Conservation (phyloP, 2,888 invertebrate species). For the Spisula solida region DNA sequence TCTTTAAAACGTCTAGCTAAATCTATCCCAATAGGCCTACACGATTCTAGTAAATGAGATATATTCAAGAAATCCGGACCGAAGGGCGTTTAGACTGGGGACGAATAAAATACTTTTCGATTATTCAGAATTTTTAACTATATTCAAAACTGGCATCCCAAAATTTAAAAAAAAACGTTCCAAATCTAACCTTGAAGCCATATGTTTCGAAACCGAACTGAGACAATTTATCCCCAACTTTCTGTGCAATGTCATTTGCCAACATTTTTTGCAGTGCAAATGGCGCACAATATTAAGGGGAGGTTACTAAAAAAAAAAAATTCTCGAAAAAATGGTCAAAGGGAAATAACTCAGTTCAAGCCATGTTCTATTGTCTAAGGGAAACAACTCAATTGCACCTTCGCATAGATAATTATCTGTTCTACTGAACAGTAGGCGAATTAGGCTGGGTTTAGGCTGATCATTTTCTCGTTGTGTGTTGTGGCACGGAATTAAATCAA, state of each 20-base stretch:
- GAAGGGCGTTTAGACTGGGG: neutral
- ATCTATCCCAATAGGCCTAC: too few relatives aligned
- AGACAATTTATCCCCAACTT: neutral
- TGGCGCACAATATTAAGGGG: neutral
- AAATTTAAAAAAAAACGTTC: neutral
- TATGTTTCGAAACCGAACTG: slow-evolving; percentile 47
- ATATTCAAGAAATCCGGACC: neutral
- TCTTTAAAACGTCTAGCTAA: too few relatives aligned
- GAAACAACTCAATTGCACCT: too few relatives aligned
- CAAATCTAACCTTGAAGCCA: slow-evolving; percentile 34
- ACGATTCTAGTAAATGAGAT: too few relatives aligned
- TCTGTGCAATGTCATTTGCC: neutral
- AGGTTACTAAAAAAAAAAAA: neutral
- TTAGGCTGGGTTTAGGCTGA: too few relatives aligned
- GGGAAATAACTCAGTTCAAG: too few relatives aligned
- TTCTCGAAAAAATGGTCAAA: neutral
- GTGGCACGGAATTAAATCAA: too few relatives aligned
- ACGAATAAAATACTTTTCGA: neutral
- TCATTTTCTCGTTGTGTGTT: too few relatives aligned
- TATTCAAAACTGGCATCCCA: neutral
- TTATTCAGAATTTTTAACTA: neutral
- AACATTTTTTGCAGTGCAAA: neutral
- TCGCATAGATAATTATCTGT: too few relatives aligned
- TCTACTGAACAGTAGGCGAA: too few relatives aligned
- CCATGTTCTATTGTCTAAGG: too few relatives aligned